A percentile compares a stretch with the other conserved stretches of the same genome.
These are phyloP conservation scores for Acanthosoma haemorrhoidale DNA, from an alignment of 2,888 invertebrate genomes.

Conservation along the genomic window DNA sequence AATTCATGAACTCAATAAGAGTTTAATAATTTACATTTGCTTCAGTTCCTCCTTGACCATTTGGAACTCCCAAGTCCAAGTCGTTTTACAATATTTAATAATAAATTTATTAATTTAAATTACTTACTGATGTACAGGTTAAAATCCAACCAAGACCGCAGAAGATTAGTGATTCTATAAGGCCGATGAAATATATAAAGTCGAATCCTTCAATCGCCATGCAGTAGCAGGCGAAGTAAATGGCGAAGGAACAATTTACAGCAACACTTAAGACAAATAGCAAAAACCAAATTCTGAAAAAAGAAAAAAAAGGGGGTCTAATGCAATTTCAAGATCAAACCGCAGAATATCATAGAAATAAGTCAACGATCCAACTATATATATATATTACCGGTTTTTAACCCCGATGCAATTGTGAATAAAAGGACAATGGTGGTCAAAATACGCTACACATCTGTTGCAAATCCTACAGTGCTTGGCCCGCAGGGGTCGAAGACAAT, in stretches of 20 bases:
- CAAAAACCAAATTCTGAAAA: constrained; percentile 79
- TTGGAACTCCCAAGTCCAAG: no score
- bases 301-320: neutral
- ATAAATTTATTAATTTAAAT: neutral
- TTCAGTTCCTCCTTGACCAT: no score
- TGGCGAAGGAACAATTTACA: constrained; percentile 79
- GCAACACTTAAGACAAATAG: constrained; percentile 82
- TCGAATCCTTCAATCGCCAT: constrained; percentile 80
- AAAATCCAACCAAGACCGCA: constrained; percentile 82
- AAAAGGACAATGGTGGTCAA: constrained; percentile 93
- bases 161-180: constrained; percentile 76
- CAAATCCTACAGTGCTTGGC: constrained; percentile 91
- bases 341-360: no score
- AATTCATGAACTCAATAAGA: no score
- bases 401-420: constrained; percentile 92
- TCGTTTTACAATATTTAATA: neutral
- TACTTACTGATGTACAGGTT: constrained; percentile 77
- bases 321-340: no score
- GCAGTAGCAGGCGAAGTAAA: constrained; percentile 82
- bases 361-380: no score
- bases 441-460: constrained; percentile 81
- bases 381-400: constrained; percentile 74
- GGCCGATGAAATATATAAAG: constrained; percentile 73
- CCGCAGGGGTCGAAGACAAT: constrained; percentile 76
- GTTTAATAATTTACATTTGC: no score